These are phyloP conservation scores for Oryctes rhinoceros DNA, from an alignment of 1,140 invertebrate genomes.

Conservation along the genomic window DNA sequence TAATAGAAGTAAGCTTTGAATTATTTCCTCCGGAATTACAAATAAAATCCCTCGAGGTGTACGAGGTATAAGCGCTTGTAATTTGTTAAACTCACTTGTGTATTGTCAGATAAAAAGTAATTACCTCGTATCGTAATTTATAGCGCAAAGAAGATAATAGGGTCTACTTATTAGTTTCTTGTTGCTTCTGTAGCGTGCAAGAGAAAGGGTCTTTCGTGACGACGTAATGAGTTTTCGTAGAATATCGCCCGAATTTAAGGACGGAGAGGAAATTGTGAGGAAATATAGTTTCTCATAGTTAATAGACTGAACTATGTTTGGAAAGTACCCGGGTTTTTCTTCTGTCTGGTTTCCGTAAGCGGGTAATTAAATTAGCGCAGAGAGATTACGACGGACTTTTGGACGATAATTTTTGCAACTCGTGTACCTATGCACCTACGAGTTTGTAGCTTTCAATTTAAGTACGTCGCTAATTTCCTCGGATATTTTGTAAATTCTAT, in stretches of 20 bases:
- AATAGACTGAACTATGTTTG: not conserved
- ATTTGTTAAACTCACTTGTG: not conserved
- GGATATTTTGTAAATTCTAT: too few relatives aligned
- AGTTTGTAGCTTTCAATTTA: too few relatives aligned
- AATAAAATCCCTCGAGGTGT: too few relatives aligned
- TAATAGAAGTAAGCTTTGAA: too few relatives aligned
- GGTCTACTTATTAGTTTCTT: slow-evolving; percentile 22
- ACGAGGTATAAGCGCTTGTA: too few relatives aligned
- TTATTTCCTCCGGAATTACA: too few relatives aligned
- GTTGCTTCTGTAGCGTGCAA: slow-evolving; percentile 17
- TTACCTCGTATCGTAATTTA: slow-evolving; percentile 11
- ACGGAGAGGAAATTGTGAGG: not conserved
- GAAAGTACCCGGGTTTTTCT: not conserved
- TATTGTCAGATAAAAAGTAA: slow-evolving; percentile 19
- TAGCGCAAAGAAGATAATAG: slow-evolving; percentile 10
- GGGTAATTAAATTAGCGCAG: not conserved
- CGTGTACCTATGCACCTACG: too few relatives aligned
- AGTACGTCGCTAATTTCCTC: too few relatives aligned
- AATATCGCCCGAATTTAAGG: not conserved
- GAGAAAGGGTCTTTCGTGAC: slow-evolving; percentile 14
- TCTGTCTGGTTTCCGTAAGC: too few relatives aligned
- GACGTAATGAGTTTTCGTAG: slow-evolving; percentile 9
- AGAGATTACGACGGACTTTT: not conserved
- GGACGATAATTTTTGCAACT: too few relatives aligned
- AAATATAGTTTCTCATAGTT: slow-evolving; percentile 15